Evolutionary conservation across 2,797 vertebrate species (phyloP).

Genomic region (Potorous gilbertii): DNA sequence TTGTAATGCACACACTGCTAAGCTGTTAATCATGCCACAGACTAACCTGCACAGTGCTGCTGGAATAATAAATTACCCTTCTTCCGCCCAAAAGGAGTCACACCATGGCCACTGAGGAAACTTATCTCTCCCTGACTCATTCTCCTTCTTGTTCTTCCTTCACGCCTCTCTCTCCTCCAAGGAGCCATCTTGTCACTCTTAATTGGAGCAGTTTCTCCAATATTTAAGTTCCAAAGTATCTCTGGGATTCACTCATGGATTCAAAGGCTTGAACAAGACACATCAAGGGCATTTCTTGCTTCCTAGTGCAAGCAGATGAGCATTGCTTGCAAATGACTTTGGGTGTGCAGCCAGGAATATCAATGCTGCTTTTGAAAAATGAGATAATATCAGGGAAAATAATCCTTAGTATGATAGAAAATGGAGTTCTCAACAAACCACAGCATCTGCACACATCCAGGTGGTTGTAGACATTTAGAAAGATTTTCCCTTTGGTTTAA

Average conservation of each 20-base stretch:
- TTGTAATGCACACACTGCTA: background rate
- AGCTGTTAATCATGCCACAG: conserved; percentile 64
- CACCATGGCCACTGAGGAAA: conserved; percentile 35
- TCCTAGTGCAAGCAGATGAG: conserved; percentile 37
- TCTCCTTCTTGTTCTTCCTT: conserved; percentile 44
- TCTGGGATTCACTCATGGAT: conserved; percentile 47
- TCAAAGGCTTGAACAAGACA: conserved; percentile 63
- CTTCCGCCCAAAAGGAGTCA: conserved; percentile 68
- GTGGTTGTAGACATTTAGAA: background rate
- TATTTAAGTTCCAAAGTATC: conserved; percentile 59
- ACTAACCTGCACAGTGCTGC: conserved; percentile 22
- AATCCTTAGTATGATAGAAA: background rate
- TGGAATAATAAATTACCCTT: conserved; percentile 64
- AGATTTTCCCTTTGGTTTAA: background rate
- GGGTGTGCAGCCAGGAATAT: conserved; percentile 36
- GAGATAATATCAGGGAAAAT: conserved; percentile 20
- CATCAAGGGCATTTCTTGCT: conserved; percentile 28
- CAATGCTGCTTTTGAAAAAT: conserved; percentile 48
- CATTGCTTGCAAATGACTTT: conserved; percentile 49
- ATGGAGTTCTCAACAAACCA: conserved; percentile 5
- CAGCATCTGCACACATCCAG: background rate
- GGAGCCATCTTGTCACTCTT: conserved; percentile 60
- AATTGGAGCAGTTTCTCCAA: conserved; percentile 52
- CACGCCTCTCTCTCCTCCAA: conserved; percentile 23
- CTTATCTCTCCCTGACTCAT: conserved; percentile 37